These are phyloP conservation scores for Urocyon cinereoargenteus DNA, from an alignment of 2,797 vertebrate genomes.

Conservation along the genomic window DNA sequence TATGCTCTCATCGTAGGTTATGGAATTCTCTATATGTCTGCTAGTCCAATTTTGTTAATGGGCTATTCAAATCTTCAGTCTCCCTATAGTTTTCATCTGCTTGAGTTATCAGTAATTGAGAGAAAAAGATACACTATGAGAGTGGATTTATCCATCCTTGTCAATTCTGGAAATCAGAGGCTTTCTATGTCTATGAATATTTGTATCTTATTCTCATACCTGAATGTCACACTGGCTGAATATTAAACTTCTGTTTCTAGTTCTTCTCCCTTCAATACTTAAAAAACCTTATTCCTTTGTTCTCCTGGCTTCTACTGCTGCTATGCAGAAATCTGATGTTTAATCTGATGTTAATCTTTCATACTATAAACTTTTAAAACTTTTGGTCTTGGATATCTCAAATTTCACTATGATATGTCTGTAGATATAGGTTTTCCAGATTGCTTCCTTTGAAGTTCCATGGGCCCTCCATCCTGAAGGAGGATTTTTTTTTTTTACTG, in stretches of 20 bases:
- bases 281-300: not conserved
- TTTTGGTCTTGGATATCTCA: not conserved
- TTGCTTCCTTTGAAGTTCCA: not conserved
- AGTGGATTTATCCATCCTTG: not conserved
- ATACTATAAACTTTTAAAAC: not conserved
- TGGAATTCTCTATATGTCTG: not conserved
- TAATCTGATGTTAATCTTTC: constrained; percentile 9
- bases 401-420: not conserved
- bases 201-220: not conserved
- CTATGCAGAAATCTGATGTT: not conserved
- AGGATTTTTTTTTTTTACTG: not conserved
- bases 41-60: not conserved
- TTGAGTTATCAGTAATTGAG: not conserved
- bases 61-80: not conserved
- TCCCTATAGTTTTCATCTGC: not conserved
- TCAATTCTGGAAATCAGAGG: not conserved
- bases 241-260: not conserved
- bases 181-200: not conserved
- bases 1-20: not conserved
- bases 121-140: not conserved
- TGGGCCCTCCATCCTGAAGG: not conserved
- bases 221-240: not conserved
- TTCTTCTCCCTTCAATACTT: not conserved
- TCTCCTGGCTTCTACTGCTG: not conserved
- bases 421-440: not conserved